Evolutionary conservation across 2,888 invertebrate genomes (phyloP).

Genomic region (Ophonus ardosiacus): DNA sequence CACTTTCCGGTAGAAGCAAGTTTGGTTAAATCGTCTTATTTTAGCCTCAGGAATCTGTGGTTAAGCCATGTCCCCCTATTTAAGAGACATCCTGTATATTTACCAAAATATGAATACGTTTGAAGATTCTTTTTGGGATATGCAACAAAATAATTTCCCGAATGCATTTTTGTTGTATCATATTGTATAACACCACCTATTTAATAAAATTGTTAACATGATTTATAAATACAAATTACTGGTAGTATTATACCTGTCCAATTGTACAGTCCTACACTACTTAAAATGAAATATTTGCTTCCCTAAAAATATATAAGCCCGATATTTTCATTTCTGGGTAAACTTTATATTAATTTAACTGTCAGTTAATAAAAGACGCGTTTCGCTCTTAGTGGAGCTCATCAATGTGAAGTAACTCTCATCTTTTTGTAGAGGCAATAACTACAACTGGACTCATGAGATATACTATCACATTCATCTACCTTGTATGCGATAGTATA

Average conservation of each 20-base stretch:
- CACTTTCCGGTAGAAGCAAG: too few species aligned
- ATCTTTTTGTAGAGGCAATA: too few species aligned
- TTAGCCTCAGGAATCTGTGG: too few species aligned
- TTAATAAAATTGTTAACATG: neutral
- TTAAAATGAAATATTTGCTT: neutral
- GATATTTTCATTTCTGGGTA: too few species aligned
- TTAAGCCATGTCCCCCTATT: too few species aligned
- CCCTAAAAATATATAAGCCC: constrained; percentile 18
- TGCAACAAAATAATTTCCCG: neutral
- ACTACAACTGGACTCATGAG: neutral
- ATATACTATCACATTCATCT: too few species aligned
- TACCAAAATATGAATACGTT: constrained; percentile 54
- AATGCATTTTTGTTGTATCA: neutral
- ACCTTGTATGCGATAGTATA: too few species aligned
- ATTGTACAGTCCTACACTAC: neutral
- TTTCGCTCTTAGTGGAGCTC: too few species aligned
- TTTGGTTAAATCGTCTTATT: too few species aligned
- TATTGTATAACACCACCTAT: constrained; percentile 36
- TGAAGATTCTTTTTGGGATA: constrained; percentile 16
- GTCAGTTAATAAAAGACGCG: neutral
- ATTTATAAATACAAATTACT: neutral
- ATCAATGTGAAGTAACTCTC: too few species aligned
- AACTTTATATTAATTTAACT: neutral
- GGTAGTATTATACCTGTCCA: constrained; percentile 25
- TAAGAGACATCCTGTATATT: too few species aligned